Evolutionary conservation across 1,140 invertebrate species (phyloP).

Genomic region (Brachionus plicatilis): DNA sequence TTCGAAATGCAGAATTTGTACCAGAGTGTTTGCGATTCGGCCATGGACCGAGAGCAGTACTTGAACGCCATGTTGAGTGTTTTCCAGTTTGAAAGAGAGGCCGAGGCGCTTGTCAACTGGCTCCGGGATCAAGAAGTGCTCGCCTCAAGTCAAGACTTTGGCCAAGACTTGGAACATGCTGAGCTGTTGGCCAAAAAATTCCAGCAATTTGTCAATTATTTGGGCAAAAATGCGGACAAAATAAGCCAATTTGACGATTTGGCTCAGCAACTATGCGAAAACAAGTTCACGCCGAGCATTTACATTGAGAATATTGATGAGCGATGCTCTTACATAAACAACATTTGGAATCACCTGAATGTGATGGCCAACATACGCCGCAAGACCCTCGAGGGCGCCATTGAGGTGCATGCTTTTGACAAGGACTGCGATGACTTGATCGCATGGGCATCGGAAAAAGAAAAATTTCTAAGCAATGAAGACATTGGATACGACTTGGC

Average conservation of each 20-base stretch:
- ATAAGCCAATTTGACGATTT: background rate
- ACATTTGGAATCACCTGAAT: conserved; percentile 1
- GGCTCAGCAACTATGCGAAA: conserved; percentile 36
- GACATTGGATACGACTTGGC: conserved; percentile 37
- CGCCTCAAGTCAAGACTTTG: conserved; percentile 17
- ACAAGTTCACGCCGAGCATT: background rate
- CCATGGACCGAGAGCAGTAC: background rate
- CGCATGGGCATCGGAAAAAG: conserved; percentile 23
- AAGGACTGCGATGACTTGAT: conserved; percentile 38
- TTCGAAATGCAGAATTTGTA: background rate
- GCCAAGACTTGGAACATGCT: conserved; percentile 37
- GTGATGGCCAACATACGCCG: background rate
- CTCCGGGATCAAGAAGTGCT: conserved; percentile 17
- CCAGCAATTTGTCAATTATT: conserved; percentile 14
- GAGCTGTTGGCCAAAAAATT: conserved; percentile 21
- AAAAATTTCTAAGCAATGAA: conserved; percentile 21
- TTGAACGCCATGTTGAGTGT: conserved; percentile 36
- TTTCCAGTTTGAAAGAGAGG: conserved; percentile 20
- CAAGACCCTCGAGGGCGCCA: conserved; percentile 5
- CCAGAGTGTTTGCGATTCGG: background rate
- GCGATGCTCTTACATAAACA: background rate
- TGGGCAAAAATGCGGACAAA: background rate
- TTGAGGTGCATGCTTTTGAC: conserved; percentile 29
- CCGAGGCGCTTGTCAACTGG: background rate
- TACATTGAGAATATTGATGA: conserved; percentile 31